phyloP scores from a whole-genome alignment of 2,113 vertebrate genomes.

The Antennarius striatus region DNA sequence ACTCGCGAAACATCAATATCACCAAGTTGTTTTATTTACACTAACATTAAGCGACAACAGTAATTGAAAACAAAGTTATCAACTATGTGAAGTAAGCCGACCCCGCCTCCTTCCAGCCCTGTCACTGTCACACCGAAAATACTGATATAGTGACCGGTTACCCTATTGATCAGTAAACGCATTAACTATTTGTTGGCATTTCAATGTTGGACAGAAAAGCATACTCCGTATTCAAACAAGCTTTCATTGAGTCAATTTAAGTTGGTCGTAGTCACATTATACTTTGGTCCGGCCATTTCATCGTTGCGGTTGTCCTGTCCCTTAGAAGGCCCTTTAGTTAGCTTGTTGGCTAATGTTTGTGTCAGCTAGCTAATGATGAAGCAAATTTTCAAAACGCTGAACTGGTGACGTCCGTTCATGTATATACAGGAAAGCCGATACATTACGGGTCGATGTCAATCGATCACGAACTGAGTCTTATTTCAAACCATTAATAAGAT shows the following conservation, averaged over 20 bases:
- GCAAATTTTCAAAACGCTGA: slow-evolving; percentile 67
- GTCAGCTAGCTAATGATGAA: slow-evolving; percentile 82
- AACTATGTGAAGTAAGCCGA: no score
- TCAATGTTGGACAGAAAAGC: neutral
- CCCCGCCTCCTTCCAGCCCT: no score
- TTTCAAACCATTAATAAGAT: neutral
- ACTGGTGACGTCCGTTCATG: neutral
- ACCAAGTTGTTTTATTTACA: no score
- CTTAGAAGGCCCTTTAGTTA: slow-evolving; percentile 49
- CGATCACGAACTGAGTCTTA: accelerated
- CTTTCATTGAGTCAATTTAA: neutral
- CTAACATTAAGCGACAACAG: no score
- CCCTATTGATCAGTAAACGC: no score
- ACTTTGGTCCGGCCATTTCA: slow-evolving; percentile 8
- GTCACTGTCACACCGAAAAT: no score
- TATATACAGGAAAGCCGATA: neutral
- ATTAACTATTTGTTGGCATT: neutral
- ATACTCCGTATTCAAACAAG: neutral
- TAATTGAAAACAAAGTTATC: no score
- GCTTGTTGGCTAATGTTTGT: slow-evolving; percentile 63
- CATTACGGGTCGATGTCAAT: neutral
- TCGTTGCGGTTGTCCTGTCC: slow-evolving; percentile 24
- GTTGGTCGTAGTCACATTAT: slow-evolving; percentile 7
- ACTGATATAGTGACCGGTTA: no score
- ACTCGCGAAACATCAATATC: no score